A percentile compares a stretch with the other conserved stretches of the same genome.
Evolutionary conservation across 2,888 invertebrate species (phyloP).

Genomic region (Ditylenchus weischeri): DNA sequence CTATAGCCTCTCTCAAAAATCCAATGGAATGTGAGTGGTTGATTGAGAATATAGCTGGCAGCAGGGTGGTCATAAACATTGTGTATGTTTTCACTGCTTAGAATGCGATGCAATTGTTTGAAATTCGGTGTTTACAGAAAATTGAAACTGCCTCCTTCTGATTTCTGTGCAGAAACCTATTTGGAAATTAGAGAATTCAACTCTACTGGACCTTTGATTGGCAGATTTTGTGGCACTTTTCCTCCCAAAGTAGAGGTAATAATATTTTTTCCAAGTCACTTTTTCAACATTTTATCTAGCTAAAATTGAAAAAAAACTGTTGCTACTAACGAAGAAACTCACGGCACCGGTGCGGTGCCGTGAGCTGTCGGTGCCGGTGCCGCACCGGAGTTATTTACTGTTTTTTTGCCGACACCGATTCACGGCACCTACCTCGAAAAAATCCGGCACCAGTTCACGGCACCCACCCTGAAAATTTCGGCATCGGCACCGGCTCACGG

Average conservation of each 20-base stretch:
- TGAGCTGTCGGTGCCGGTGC: no score
- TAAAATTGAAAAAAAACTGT: no score
- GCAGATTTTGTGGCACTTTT: conserved; percentile 36
- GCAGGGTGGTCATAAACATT: conserved; percentile 27
- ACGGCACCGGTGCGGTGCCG: no score
- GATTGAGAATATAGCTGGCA: conserved; percentile 35
- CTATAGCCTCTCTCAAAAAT: conserved; percentile 8
- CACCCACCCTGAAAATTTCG: no score
- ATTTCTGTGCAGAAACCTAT: conserved; percentile 47
- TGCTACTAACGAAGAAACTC: no score
- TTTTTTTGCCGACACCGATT: no score
- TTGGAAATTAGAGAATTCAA: conserved; percentile 47
- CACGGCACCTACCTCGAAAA: no score
- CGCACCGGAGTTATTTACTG: no score
- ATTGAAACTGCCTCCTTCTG: conserved; percentile 32
- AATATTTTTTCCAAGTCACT: not conserved
- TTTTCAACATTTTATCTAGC: no score
- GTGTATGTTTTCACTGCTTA: conserved; percentile 15
- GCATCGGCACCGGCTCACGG: no score
- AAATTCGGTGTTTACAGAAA: conserved; percentile 8
- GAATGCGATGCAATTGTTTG: not conserved
- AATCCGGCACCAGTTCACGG: no score
- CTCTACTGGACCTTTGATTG: conserved; percentile 39
- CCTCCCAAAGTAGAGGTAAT: conserved; percentile 15
- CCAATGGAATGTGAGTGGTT: conserved; percentile 44